Percentiles rank a stretch among this genome's conserved stretches.
phyloP scores from a whole-genome alignment of 92 coral and sea anemone genomes.

The Ricordea florida region DNA sequence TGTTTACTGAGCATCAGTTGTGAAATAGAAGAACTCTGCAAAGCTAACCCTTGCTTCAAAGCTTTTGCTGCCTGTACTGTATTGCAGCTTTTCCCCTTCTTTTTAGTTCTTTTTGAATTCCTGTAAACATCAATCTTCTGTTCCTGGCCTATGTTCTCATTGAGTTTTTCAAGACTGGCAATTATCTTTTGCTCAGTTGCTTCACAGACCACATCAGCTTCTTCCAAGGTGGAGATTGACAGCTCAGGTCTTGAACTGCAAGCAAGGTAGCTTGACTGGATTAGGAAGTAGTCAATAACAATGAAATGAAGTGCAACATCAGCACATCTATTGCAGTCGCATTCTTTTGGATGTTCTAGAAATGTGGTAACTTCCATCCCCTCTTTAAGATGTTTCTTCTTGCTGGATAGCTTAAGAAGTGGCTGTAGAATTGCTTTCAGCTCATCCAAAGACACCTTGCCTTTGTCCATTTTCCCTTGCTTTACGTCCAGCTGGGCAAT shows the following conservation, averaged over 20 bases:
- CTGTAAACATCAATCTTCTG: not conserved
- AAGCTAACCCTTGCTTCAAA: not conserved
- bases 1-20: constrained; percentile 58
- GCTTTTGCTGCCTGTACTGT: constrained; percentile 33
- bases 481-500: constrained; percentile 67
- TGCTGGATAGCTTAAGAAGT: not conserved
- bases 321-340: constrained; percentile 66
- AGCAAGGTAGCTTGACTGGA: constrained; percentile 54
- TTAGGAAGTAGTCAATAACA: constrained; percentile 31
- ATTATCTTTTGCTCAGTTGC: constrained; percentile 29
- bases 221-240: constrained; percentile 28
- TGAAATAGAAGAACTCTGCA: constrained; percentile 1
- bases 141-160: constrained; percentile 27
- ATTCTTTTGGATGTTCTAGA: constrained; percentile 55
- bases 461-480: constrained; percentile 57
- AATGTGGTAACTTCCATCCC: constrained; percentile 46
- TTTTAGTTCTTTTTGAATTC: constrained; percentile 16
- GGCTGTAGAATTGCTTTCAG: constrained; percentile 10
- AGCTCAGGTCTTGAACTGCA: constrained; percentile 35
- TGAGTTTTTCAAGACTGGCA: constrained; percentile 44
- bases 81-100: constrained; percentile 45
- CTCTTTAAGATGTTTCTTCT: not conserved
- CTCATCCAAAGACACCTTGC: constrained; percentile 57
- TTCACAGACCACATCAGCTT: constrained; percentile 51
- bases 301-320: constrained; percentile 68